Evolutionary conservation across 2,797 vertebrate genomes (phyloP).

Genomic region (Protonibea diacanthus): DNA sequence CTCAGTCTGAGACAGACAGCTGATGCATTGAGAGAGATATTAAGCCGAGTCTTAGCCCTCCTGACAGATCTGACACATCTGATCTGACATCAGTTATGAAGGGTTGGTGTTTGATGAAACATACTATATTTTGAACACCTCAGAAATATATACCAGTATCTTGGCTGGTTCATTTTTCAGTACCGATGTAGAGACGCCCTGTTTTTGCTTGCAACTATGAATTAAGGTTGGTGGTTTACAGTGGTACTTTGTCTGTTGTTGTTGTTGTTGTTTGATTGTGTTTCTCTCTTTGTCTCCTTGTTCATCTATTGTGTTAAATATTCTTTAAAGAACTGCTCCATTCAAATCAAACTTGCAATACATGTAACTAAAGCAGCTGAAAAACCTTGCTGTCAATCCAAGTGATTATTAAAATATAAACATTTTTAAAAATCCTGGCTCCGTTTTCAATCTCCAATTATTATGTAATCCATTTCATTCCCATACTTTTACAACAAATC

Average conservation of each 20-base stretch:
- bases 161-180: too few species aligned
- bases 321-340: not conserved
- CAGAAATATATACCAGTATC: too few species aligned
- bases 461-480: slow-evolving; percentile 5
- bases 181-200: too few species aligned
- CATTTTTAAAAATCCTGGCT: not conserved
- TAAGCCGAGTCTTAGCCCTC: slow-evolving; percentile 33
- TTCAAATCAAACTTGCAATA: not conserved
- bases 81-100: slow-evolving; percentile 29
- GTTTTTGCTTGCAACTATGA: too few species aligned
- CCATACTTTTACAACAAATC: slow-evolving; percentile 4
- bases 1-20: slow-evolving; percentile 23
- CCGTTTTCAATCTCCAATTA: not conserved
- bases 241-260: too few species aligned
- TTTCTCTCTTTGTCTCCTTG: not conserved
- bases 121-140: too few species aligned
- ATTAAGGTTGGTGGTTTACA: too few species aligned
- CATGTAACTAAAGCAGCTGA: not conserved
- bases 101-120: not conserved
- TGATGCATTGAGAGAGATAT: slow-evolving; percentile 40
- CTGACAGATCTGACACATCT: slow-evolving; percentile 24
- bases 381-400: not conserved
- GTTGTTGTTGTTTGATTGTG: not conserved
- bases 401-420: not conserved
- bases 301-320: not conserved